These are phyloP conservation scores for Eupsilia transversa DNA, from an alignment of 2,888 invertebrate genomes.

Conservation along the genomic window DNA sequence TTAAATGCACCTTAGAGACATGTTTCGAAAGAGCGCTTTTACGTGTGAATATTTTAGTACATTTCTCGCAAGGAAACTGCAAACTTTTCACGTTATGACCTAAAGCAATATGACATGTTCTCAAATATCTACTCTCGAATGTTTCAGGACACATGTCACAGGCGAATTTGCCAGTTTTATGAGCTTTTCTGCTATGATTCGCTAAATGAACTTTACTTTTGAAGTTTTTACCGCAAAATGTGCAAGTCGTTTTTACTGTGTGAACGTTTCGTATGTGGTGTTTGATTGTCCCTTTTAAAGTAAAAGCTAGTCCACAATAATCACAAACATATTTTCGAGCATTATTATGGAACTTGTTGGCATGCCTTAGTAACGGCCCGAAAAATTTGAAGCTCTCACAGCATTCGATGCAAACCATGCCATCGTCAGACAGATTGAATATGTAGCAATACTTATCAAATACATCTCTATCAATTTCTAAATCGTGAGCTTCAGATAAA, in stretches of 20 bases:
- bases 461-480: slow-evolving; percentile 61
- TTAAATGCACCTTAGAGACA: slow-evolving; percentile 46
- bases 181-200: slow-evolving; percentile 46
- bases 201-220: slow-evolving; percentile 27
- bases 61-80: slow-evolving; percentile 42
- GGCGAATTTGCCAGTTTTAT: slow-evolving; percentile 41
- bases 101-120: slow-evolving; percentile 29
- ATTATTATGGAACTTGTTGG: slow-evolving; percentile 71
- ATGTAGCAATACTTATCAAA: slow-evolving; percentile 62
- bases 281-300: slow-evolving; percentile 70
- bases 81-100: slow-evolving; percentile 34
- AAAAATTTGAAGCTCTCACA: slow-evolving; percentile 73
- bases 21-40: slow-evolving; percentile 40
- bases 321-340: slow-evolving; percentile 73
- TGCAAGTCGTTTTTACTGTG: slow-evolving; percentile 42
- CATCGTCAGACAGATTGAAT: slow-evolving; percentile 73
- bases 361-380: slow-evolving; percentile 72
- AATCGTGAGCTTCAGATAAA: slow-evolving; percentile 61
- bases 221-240: slow-evolving; percentile 46
- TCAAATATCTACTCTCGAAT: slow-evolving; percentile 37
- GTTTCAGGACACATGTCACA: slow-evolving; percentile 51
- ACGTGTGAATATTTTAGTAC: slow-evolving; percentile 39
- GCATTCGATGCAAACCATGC: slow-evolving; percentile 73
- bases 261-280: slow-evolving; percentile 71
- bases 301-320: slow-evolving; percentile 73